These are phyloP conservation scores for Pectinophora gossypiella DNA, from an alignment of 1,140 invertebrate species.

Conservation along the genomic window DNA sequence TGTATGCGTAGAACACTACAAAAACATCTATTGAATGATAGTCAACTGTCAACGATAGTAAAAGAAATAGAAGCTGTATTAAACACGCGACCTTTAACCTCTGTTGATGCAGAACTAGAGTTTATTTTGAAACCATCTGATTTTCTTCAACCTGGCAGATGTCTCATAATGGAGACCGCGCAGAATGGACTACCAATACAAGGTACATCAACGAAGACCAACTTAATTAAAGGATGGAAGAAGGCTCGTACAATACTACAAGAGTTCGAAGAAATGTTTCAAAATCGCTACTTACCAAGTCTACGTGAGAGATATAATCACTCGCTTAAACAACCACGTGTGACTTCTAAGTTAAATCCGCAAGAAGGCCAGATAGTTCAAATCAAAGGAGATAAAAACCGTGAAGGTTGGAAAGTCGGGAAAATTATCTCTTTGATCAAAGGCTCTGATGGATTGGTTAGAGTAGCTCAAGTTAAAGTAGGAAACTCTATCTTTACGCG, in stretches of 20 bases:
- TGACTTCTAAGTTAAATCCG: neutral
- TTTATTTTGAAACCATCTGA: slow-evolving; percentile 1
- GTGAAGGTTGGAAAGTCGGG: slow-evolving; percentile 7
- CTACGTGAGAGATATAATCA: neutral
- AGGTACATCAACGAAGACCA: neutral
- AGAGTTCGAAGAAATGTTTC: slow-evolving; percentile 4
- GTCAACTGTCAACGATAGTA: neutral
- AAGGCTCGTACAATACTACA: neutral
- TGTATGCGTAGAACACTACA: slow-evolving; percentile 7
- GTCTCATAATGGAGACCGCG: neutral
- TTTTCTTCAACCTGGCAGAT: neutral
- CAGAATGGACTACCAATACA: neutral
- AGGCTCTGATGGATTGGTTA: slow-evolving; percentile 1
- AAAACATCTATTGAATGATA: neutral
- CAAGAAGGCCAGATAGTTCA: slow-evolving; percentile 7
- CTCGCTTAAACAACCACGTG: neutral
- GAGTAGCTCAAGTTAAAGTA: slow-evolving; percentile 9
- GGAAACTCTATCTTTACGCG: slow-evolving; percentile 1
- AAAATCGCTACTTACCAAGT: slow-evolving; percentile 1
- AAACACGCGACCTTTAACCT: slow-evolving; percentile 6
- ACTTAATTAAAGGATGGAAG: slow-evolving; percentile 2
- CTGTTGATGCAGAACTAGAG: slow-evolving; percentile 1
- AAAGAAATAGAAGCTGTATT: slow-evolving; percentile 9
- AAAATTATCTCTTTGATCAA: slow-evolving; percentile 1
- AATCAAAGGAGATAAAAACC: neutral